phyloP scores from a whole-genome alignment of 30 jellyfish, hydroid and myxozoan genomes.

The Nemopilema nomurai region DNA sequence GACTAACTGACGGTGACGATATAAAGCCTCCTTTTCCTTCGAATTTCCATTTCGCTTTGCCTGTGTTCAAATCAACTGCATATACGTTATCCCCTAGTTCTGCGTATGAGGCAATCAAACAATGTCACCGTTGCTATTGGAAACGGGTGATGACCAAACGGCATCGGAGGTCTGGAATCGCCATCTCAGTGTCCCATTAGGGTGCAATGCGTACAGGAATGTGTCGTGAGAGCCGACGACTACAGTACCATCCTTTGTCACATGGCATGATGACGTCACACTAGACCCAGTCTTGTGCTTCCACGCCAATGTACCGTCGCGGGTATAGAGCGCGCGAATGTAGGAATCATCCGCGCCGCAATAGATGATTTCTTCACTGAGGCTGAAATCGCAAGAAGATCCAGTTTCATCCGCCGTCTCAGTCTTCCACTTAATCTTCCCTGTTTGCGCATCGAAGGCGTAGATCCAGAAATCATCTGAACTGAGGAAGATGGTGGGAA shows the following conservation, averaged over 20 bases:
- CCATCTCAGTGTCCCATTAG: constrained; percentile 83
- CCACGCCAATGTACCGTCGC: constrained; percentile 76
- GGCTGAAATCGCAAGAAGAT: constrained; percentile 79
- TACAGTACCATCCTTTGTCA: constrained; percentile 64
- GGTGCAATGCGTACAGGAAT: constrained; percentile 65
- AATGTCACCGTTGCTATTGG: constrained; percentile 48
- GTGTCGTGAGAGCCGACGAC: constrained; percentile 81
- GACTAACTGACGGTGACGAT: constrained; percentile 75
- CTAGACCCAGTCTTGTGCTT: constrained; percentile 58
- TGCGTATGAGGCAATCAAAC: constrained; percentile 49
- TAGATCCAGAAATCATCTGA: constrained; percentile 86
- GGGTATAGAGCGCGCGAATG: constrained; percentile 71
- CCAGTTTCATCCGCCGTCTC: constrained; percentile 90
- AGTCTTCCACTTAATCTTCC: constrained; percentile 75
- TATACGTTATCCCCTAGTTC: constrained; percentile 39
- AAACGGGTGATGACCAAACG: constrained; percentile 77
- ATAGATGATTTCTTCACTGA: constrained; percentile 44
- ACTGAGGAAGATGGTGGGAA: constrained; percentile 73
- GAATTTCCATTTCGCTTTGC: constrained; percentile 65
- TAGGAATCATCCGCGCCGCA: constrained; percentile 92
- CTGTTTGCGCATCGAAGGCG: constrained; percentile 83
- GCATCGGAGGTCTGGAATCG: constrained; percentile 38
- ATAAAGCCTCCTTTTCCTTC: constrained; percentile 66
- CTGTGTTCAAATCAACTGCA: constrained; percentile 67
- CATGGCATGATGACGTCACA: constrained; percentile 78